Conservation (phyloP, 2,888 invertebrate genomes). For the Pycnomerus fuliginosus region DNA sequence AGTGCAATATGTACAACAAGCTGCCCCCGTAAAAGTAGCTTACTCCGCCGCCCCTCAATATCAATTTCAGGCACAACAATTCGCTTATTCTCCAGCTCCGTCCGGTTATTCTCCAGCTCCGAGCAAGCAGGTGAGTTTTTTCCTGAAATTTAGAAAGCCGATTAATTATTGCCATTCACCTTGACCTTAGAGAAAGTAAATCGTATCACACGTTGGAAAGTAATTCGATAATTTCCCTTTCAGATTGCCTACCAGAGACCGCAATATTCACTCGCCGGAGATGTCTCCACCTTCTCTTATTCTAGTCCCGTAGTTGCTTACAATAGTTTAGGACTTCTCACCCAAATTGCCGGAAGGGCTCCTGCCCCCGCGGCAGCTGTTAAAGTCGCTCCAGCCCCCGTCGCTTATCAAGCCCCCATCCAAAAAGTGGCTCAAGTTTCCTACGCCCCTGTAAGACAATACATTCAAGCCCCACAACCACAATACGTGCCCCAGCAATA, state of each 20-base stretch:
- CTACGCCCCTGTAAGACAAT: conserved; percentile 9
- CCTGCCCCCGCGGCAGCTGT: conserved; percentile 11
- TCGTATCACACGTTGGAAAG: neutral
- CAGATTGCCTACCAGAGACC: conserved; percentile 9
- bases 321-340: conserved; percentile 45
- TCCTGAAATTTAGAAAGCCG: too few relatives aligned
- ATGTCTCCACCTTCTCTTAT: conserved; percentile 50
- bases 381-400: conserved; percentile 25
- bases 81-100: too few relatives aligned
- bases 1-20: conserved; percentile 23
- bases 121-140: too few relatives aligned
- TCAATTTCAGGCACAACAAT: conserved; percentile 18
- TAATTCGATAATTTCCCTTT: neutral
- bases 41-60: conserved; percentile 18
- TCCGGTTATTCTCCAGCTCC: too few relatives aligned
- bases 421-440: conserved; percentile 19
- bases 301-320: conserved; percentile 49
- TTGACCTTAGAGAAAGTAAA: conserved; percentile 18
- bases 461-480: too few relatives aligned
- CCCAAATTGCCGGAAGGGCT: conserved; percentile 41
- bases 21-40: conserved; percentile 5
- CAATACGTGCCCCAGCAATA: conserved; percentile 6
- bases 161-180: conserved; percentile 24
- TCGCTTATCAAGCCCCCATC: conserved; percentile 20
- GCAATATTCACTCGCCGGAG: conserved; percentile 47